These are phyloP conservation scores for Prunella himalayana DNA, from an alignment of 2,113 vertebrate genomes.

Conservation along the genomic window DNA sequence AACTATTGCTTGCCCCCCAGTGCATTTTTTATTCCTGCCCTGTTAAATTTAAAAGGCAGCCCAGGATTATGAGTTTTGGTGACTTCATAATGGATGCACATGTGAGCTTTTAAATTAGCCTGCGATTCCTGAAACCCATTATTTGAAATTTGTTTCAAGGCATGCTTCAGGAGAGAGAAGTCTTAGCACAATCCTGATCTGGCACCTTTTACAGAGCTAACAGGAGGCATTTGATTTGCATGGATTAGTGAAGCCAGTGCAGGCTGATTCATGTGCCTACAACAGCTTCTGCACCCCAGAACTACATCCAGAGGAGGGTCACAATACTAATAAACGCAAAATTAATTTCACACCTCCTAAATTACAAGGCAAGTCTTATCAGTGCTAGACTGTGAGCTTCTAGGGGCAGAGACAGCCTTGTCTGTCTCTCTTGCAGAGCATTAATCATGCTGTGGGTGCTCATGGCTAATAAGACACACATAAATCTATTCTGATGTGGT, in stretches of 20 bases:
- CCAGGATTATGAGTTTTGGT: not conserved
- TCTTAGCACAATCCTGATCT: not conserved
- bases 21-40: not conserved
- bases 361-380: not conserved
- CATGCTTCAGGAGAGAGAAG: not conserved
- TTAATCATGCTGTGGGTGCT: constrained; percentile 49
- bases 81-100: not conserved
- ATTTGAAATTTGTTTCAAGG: not conserved
- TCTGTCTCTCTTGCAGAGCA: not conserved
- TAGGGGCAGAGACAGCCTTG: not conserved
- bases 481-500: constrained; percentile 30
- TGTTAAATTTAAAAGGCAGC: not conserved
- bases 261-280: not conserved
- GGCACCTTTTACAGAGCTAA: not conserved
- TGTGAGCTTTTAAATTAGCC: not conserved
- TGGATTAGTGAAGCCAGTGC: not conserved
- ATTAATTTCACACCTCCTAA: constrained; percentile 35
- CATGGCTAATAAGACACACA: not conserved
- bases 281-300: not conserved
- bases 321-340: not conserved
- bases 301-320: not conserved
- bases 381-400: not conserved
- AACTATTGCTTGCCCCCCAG: not conserved
- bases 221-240: not conserved
- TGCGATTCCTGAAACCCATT: not conserved